A percentile compares a stretch with the other conserved stretches of the same genome.
Evolutionary conservation across 2,797 vertebrate species (phyloP).

Genomic region (Gymnodraco acuticeps): DNA sequence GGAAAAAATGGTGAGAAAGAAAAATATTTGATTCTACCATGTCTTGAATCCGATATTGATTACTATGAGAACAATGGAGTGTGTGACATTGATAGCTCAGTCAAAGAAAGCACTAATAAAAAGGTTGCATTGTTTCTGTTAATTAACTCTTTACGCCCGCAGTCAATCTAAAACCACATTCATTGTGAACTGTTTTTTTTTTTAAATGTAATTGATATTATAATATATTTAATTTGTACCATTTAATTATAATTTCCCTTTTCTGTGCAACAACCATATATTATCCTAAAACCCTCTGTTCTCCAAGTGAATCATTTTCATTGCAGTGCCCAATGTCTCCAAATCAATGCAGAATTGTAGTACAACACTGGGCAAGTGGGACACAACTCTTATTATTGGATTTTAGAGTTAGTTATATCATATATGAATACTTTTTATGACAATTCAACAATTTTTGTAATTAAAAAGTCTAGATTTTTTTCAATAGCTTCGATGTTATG

Average conservation of each 20-base stretch:
- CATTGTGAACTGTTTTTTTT: neutral
- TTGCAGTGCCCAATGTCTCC: too few relatives aligned
- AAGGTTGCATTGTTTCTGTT: constrained; percentile 20
- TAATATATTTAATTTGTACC: neutral
- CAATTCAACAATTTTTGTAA: too few relatives aligned
- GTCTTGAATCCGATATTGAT: constrained; percentile 40
- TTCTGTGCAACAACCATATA: neutral
- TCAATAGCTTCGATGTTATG: too few relatives aligned
- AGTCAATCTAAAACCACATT: constrained; percentile 1
- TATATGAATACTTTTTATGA: too few relatives aligned
- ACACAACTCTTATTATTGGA: too few relatives aligned
- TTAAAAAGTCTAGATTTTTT: too few relatives aligned
- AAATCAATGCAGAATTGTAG: too few relatives aligned
- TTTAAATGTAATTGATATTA: neutral
- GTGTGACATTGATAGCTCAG: constrained; percentile 37
- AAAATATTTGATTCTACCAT: constrained; percentile 11
- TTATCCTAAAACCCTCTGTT: neutral
- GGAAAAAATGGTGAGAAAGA: neutral
- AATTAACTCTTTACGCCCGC: constrained; percentile 18
- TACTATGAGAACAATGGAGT: constrained; percentile 31
- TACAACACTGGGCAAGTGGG: too few relatives aligned
- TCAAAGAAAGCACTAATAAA: constrained; percentile 43
- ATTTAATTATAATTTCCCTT: neutral
- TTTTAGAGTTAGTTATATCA: too few relatives aligned
- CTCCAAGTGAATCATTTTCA: too few relatives aligned